Base-by-base conservation (phyloP, 1,140 invertebrate genomes). In the Euura saliciscinereae region DNA sequence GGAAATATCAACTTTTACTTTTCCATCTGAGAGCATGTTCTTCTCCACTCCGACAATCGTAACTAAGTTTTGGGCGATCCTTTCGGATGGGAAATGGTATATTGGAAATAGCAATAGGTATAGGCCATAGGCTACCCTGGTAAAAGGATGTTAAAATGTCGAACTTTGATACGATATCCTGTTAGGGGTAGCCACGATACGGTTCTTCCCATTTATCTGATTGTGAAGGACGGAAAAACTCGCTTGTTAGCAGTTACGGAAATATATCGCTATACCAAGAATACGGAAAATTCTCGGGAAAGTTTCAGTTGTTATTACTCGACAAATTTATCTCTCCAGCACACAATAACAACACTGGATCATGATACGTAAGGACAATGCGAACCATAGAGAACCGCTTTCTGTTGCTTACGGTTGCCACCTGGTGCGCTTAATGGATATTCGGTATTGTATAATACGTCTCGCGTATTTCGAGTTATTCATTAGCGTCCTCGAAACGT, bases 141-240 rank as follows among this genome's bases (percentile, higher is more conserved):
- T n/a, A n/a, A 59, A 59, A n/a, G 51, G 51, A 59, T n/a, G 51
- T 59, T 59, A 59, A 59, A 59, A 59, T 59, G 51, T 59, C 51
- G 51, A 59, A 59, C 51, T 59, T 59, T 59, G 51, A 59, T 59
- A 59, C 13, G 51, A 59, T 59, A 59, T 59, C 51, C 13, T n/a
- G 51, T 59, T 11, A 59, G 51, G 28, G 51, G 3, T 59, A n/a
- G 51, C 51, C 51, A 59, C 51, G 51, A 11, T 11, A 59, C 51
- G 51, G 13, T n/a, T 59, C 13, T n/a, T 59, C 51, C 8, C 13
- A 59, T 59, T 59, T n/a, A n/a, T 59, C 13, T 59, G 51, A 59
- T 59, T 59, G 51, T 11, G 51, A n/a, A 59, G 5, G 51, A 59
- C 51, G 51, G 13, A n/a, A 59, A 59, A 28, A 28, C 28, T 28